A percentile compares a stretch with the other conserved stretches of the same genome.
phyloP scores from a whole-genome alignment of 2,113 vertebrate genomes.

The Brachyhypopomus gauderio region DNA sequence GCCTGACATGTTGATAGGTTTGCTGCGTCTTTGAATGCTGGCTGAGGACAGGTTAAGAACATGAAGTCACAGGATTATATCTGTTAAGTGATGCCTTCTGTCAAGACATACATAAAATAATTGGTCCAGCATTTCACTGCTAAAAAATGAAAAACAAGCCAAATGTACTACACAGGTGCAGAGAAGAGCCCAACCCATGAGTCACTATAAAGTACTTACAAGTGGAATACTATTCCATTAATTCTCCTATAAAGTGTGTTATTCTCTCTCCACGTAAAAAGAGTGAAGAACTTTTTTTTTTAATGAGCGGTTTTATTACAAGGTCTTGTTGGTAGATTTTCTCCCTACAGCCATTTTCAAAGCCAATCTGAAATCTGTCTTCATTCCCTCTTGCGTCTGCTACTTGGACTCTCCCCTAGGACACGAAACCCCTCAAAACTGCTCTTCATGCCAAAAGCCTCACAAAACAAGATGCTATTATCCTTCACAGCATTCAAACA shows the following conservation, averaged over 20 bases:
- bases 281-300: not conserved
- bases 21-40: not conserved
- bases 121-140: not conserved
- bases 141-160: not conserved
- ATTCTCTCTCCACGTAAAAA: no score
- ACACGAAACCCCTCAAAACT: slow-evolving; percentile 56
- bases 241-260: no score
- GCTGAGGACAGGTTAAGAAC: not conserved
- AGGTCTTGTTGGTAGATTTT: slow-evolving; percentile 14
- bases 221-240: slow-evolving; percentile 37
- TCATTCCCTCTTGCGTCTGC: slow-evolving; percentile 27
- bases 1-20: not conserved
- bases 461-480: slow-evolving; percentile 53
- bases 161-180: not conserved
- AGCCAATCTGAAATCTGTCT: slow-evolving; percentile 41
- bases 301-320: not conserved
- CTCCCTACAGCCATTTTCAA: slow-evolving; percentile 25
- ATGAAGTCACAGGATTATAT: not conserved
- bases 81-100: not conserved
- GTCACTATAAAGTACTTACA: slow-evolving; percentile 51
- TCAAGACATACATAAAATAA: not conserved
- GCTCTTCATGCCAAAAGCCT: slow-evolving; percentile 60
- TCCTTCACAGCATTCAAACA: slow-evolving; percentile 30
- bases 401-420: slow-evolving; percentile 44
- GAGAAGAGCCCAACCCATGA: slow-evolving; percentile 26